Evolutionary conservation across 1,140 invertebrate species (phyloP).

Genomic region (Subanguina moxae): DNA sequence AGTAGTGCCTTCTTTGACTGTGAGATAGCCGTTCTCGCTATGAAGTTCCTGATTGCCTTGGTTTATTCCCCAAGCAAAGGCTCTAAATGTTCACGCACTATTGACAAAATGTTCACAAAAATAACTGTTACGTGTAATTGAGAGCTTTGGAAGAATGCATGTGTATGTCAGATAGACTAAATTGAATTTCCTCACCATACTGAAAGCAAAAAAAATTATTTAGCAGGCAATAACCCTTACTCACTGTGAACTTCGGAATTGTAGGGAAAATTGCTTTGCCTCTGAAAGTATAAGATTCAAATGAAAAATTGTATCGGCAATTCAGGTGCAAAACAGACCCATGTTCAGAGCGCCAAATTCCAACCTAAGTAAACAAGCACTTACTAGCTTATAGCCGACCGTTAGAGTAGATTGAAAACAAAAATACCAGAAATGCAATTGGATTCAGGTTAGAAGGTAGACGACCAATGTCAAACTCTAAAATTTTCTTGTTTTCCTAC

Average conservation of each 20-base stretch:
- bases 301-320: no score
- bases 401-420: no score
- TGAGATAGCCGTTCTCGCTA: constrained; percentile 55
- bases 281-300: neutral
- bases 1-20: constrained; percentile 46
- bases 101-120: neutral
- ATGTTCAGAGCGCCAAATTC: constrained; percentile 57
- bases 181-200: constrained; percentile 55
- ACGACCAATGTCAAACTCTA: constrained; percentile 47
- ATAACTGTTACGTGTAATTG: constrained; percentile 52
- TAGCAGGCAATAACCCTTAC: no score
- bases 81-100: constrained; percentile 28
- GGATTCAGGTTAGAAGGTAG: constrained; percentile 46
- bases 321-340: constrained; percentile 25
- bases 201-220: no score
- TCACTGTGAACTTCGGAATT: constrained; percentile 54
- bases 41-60: constrained; percentile 55
- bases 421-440: constrained; percentile 35
- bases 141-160: constrained; percentile 41
- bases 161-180: constrained; percentile 47
- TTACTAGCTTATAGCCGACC: no score
- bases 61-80: constrained; percentile 58
- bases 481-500: neutral
- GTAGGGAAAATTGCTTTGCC: constrained; percentile 51
- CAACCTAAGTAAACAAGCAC: constrained; percentile 20